Percentiles rank a stretch among this genome's conserved stretches.
These are phyloP conservation scores for Limulus polyphemus DNA, from an alignment of 2,888 invertebrate species.

Conservation along the genomic window DNA sequence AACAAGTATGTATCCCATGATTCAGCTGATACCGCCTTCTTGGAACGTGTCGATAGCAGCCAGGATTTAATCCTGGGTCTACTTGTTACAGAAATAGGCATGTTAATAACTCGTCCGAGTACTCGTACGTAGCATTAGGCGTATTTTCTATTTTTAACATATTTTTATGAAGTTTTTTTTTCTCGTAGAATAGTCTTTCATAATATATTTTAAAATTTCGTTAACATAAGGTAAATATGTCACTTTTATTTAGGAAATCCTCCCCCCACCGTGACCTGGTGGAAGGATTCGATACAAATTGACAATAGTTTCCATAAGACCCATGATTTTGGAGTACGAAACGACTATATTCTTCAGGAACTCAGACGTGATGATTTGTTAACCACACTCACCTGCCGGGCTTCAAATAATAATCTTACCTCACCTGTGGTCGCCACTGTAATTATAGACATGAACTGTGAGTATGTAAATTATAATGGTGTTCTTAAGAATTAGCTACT, in stretches of 20 bases:
- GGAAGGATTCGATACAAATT: slow-evolving; percentile 58
- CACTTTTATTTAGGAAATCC: slow-evolving; percentile 43
- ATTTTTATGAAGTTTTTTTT: no score
- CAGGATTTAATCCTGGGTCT: no score
- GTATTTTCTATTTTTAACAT: no score
- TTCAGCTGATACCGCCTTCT: no score
- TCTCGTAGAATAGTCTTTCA: no score
- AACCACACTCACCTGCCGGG: slow-evolving; percentile 26
- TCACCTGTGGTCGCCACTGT: slow-evolving; percentile 49
- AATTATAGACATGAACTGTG: slow-evolving; percentile 70
- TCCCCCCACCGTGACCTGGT: slow-evolving; percentile 67
- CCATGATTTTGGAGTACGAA: slow-evolving; percentile 46
- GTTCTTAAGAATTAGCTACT: no score
- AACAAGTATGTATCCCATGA: no score
- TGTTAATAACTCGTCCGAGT: no score
- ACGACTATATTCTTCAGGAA: slow-evolving; percentile 58
- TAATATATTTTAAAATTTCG: no score
- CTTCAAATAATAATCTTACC: slow-evolving; percentile 27
- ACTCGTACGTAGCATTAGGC: no score
- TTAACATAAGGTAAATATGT: background rate
- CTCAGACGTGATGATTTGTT: slow-evolving; percentile 43
- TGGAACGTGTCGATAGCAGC: no score
- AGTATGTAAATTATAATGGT: slow-evolving; percentile 41
- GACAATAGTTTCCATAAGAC: slow-evolving; percentile 64
- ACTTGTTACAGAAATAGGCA: no score